Percentiles rank a stretch among this genome's conserved stretches.
phyloP scores from a whole-genome alignment of 1,140 invertebrate genomes.

The Drosophila murphyi region DNA sequence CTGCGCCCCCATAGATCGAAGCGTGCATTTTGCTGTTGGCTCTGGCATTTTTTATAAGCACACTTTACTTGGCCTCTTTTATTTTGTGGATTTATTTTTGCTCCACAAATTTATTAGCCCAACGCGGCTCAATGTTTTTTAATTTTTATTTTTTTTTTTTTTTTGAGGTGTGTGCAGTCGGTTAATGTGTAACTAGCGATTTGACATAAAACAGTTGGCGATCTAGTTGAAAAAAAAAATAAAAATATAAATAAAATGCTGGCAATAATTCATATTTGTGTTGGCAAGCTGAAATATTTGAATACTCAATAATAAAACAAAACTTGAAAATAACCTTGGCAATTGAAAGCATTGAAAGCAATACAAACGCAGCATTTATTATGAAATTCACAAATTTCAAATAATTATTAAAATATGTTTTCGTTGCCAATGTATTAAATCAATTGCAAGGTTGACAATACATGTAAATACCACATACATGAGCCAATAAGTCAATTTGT shows the following conservation, averaged over 20 bases:
- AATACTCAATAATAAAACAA: too few species aligned
- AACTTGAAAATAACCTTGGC: too few species aligned
- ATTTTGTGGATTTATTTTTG: conserved; percentile 14
- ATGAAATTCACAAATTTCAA: too few species aligned
- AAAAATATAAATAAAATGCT: not conserved
- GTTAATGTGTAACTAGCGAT: conserved; percentile 6
- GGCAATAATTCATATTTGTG: not conserved
- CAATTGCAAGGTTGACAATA: too few species aligned
- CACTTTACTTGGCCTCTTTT: conserved; percentile 26
- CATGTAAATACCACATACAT: too few species aligned
- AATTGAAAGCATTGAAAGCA: too few species aligned
- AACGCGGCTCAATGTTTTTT: conserved; percentile 23
- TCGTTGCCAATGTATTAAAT: too few species aligned
- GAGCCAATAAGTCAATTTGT: too few species aligned
- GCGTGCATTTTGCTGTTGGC: conserved; percentile 28
- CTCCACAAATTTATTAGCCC: conserved; percentile 31
- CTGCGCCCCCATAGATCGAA: not conserved
- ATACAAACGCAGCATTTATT: too few species aligned
- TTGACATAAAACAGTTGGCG: conserved; percentile 1
- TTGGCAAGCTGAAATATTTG: not conserved
- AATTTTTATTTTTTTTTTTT: conserved; percentile 7
- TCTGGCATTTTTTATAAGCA: conserved; percentile 61
- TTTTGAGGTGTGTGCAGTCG: conserved; percentile 12
- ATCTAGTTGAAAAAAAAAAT: not conserved
- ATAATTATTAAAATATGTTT: too few species aligned